These are phyloP conservation scores for Zaprionus ornatus DNA, from an alignment of 1,140 invertebrate species.

Conservation along the genomic window DNA sequence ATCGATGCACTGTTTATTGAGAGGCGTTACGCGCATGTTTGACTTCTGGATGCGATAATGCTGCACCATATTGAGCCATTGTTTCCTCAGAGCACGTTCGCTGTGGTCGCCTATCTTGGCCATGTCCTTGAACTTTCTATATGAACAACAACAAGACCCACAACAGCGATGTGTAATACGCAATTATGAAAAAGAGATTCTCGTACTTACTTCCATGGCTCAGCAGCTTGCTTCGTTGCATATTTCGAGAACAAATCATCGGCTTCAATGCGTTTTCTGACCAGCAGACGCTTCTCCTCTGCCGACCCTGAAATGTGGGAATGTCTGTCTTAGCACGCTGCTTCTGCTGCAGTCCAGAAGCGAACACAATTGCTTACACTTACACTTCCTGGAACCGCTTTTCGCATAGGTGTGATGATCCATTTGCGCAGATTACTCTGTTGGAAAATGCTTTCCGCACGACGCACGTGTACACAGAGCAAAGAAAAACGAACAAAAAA, in stretches of 20 bases:
- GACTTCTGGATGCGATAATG: conserved; percentile 72
- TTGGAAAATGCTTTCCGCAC: conserved; percentile 28
- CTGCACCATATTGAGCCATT: conserved; percentile 73
- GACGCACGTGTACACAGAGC: conserved; percentile 42
- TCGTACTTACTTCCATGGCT: conserved; percentile 70
- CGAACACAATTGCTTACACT: conserved; percentile 26
- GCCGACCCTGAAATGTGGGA: conserved; percentile 51
- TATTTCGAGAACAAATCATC: conserved; percentile 68
- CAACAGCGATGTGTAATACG: not conserved
- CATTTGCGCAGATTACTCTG: conserved; percentile 44
- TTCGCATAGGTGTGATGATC: conserved; percentile 81
- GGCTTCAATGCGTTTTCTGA: conserved; percentile 53
- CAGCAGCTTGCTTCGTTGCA: conserved; percentile 49
- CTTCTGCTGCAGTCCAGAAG: not conserved
- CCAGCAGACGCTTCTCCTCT: conserved; percentile 57
- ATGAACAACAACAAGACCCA: not conserved
- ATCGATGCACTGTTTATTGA: conserved; percentile 50
- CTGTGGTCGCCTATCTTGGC: conserved; percentile 70
- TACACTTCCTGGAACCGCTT: conserved; percentile 71
- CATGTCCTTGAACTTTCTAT: conserved; percentile 62
- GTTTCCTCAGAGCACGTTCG: conserved; percentile 69
- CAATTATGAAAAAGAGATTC: not conserved
- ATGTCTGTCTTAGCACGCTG: not conserved
- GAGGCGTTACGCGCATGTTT: conserved; percentile 27
- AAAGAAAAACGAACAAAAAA: conserved; percentile 36